These are phyloP conservation scores for Caiman crocodilus DNA, from an alignment of 2,797 vertebrate genomes.

Conservation along the genomic window DNA sequence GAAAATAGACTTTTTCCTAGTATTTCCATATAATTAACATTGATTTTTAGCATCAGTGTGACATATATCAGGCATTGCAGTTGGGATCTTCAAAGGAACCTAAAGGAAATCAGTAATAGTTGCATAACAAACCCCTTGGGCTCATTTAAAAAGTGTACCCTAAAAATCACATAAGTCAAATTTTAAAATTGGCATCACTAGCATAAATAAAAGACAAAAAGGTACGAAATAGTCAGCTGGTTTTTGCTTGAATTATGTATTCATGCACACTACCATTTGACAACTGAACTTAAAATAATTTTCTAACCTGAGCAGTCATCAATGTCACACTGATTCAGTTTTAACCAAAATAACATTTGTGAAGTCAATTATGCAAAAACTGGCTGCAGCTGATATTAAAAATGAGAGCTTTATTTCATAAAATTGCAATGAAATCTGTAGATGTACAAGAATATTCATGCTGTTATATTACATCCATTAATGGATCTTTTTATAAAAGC, in stretches of 20 bases:
- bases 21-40: neutral
- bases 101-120: neutral
- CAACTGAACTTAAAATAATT: neutral
- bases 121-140: neutral
- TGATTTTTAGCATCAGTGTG: neutral
- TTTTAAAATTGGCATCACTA: neutral
- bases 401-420: neutral
- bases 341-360: neutral
- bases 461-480: neutral
- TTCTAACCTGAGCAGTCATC: neutral
- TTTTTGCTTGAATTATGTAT: neutral
- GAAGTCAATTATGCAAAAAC: too few species aligned
- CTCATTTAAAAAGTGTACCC: neutral
- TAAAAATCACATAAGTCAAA: neutral
- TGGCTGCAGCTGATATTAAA: neutral
- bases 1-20: neutral
- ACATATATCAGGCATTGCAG: neutral
- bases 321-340: neutral
- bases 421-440: neutral
- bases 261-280: neutral
- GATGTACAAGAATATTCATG: neutral
- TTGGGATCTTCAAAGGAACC: neutral
- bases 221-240: neutral
- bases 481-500: too few species aligned
- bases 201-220: neutral